These are phyloP conservation scores for Nesidiocoris tenuis DNA, from an alignment of 2,888 invertebrate genomes.

Conservation along the genomic window DNA sequence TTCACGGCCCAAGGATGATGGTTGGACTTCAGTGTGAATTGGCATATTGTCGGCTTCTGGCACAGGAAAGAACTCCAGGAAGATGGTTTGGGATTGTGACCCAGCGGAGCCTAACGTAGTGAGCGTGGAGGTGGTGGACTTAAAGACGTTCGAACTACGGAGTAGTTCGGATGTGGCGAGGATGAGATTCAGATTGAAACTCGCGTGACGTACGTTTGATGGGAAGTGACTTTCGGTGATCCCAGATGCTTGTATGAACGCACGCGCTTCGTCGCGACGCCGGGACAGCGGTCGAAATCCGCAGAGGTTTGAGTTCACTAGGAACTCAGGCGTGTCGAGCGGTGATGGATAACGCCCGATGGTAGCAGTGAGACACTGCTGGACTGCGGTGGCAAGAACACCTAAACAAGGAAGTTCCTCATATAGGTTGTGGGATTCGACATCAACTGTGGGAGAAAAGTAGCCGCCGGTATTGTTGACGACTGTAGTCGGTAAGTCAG, in stretches of 20 bases:
- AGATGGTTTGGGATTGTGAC: constrained; percentile 33
- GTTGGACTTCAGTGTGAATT: constrained; percentile 22
- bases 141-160: constrained; percentile 3
- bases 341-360: constrained; percentile 21
- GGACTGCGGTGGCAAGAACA: constrained; percentile 19
- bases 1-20: constrained; percentile 7
- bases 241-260: not conserved
- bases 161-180: constrained; percentile 21
- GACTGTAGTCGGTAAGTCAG: not conserved
- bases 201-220: not conserved
- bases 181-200: constrained; percentile 24
- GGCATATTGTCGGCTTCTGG: not conserved
- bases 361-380: constrained; percentile 3
- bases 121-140: constrained; percentile 6
- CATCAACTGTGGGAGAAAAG: not conserved
- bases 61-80: not conserved
- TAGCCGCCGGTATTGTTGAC: constrained; percentile 8
- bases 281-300: constrained; percentile 17
- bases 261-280: constrained; percentile 2
- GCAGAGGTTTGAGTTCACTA: constrained; percentile 1
- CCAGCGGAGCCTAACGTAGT: constrained; percentile 27
- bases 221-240: constrained; percentile 22
- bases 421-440: constrained; percentile 30
- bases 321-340: not conserved
- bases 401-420: constrained; percentile 35